Evolutionary conservation across 2,113 vertebrate genomes (phyloP).

Genomic region (Sinosuthora webbiana): DNA sequence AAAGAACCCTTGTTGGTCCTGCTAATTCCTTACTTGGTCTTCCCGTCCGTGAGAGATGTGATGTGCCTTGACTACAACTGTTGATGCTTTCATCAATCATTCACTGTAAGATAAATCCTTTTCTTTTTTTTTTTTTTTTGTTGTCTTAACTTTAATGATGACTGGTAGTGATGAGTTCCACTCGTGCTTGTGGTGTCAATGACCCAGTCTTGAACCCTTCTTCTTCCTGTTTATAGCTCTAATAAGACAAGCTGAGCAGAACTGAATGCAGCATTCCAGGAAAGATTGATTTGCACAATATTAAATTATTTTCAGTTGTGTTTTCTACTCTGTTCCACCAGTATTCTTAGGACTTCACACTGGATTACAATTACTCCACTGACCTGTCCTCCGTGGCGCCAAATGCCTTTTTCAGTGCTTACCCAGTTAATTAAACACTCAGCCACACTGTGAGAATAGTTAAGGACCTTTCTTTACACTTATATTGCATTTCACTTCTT

Average conservation of each 20-base stretch:
- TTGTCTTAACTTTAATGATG: neutral
- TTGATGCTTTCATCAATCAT: neutral
- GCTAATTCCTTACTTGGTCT: neutral
- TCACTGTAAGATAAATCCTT: neutral
- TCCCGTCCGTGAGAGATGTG: neutral
- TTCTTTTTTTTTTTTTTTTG: neutral
- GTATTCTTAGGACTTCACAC: neutral
- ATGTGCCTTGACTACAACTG: neutral
- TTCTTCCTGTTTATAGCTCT: constrained; percentile 36
- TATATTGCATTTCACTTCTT: neutral
- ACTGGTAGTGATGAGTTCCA: neutral
- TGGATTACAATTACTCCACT: neutral
- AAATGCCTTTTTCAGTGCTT: neutral
- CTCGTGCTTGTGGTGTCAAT: neutral
- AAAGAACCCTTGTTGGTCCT: neutral
- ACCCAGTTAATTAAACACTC: neutral
- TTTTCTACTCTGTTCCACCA: neutral
- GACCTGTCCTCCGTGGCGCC: neutral
- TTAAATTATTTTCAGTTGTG: neutral
- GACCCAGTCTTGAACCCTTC: constrained; percentile 15
- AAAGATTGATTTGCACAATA: constrained; percentile 16
- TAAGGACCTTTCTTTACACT: neutral
- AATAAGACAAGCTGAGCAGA: neutral
- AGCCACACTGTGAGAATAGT: neutral
- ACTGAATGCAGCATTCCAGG: neutral